Base-by-base conservation (phyloP, 2,113 vertebrate species). In the Macrotis lagotis region DNA sequence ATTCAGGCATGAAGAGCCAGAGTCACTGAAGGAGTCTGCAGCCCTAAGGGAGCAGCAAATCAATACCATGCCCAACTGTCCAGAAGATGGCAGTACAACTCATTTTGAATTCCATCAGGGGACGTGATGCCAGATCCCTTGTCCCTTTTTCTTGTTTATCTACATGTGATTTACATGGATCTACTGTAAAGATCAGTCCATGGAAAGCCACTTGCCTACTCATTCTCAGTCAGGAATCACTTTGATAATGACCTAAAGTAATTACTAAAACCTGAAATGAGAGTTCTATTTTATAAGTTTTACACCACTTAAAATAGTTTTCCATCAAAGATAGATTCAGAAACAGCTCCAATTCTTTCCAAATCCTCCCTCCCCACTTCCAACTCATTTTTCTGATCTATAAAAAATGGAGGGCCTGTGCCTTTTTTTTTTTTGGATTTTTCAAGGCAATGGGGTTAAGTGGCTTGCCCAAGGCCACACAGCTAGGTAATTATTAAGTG, bases 71-170 rank as follows among this genome's bases (percentile, higher is more conserved):
- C 51, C 50, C 9, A 9, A 0, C 0, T 90, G 25, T 92, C 91
- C 96, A 92, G 93, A 92, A 97, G 95, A 91, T 89, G 93, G 95
- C 90, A 94, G 92, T 83, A n/a, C n/a, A 83, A 83, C 66, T 83
- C 37, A 83, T 83, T 44, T 83, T 83, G 66, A 37, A 83, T 83
- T 83, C 19, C 59, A 44, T 8, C 89, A 88, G 22, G 6, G 19
- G 59, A 51, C 37, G 48, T 28, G 25, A 74, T 47, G 48, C 24
- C 49, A 96, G 66, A n/a, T 22, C 52, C 44, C 88, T 94, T 93
- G 47, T 55, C 25, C 52, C 44, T 88, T 94, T 93, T 47, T 55
- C 25, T 16, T 8, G 24, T 91, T 88, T 92, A 89, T 1, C 37
- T 8, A 89, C 48, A 93, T 11, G 24, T 25, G 25, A 88, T 88